Evolutionary conservation across 2,113 vertebrate genomes (phyloP).

Genomic region (Panurus biarmicus): DNA sequence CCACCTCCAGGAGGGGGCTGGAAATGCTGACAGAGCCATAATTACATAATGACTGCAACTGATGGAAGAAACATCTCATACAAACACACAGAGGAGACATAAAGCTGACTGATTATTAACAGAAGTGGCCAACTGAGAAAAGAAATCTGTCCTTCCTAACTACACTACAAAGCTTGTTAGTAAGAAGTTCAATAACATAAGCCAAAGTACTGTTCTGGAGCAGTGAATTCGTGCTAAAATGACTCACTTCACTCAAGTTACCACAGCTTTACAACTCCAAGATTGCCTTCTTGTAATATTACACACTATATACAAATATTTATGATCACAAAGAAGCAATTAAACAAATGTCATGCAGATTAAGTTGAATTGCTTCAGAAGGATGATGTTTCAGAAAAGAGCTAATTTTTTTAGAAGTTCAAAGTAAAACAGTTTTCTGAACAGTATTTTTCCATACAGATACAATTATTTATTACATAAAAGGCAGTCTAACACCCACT

Average conservation of each 20-base stretch:
- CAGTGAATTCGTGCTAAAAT: background rate
- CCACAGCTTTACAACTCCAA: background rate
- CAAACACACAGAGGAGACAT: background rate
- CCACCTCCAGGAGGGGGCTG: background rate
- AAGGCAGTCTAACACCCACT: background rate
- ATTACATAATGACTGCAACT: conserved; percentile 1
- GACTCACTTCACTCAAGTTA: background rate
- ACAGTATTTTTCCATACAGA: background rate
- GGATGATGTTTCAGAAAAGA: background rate
- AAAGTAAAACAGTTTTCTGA: background rate
- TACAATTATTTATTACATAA: background rate
- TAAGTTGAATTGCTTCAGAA: background rate
- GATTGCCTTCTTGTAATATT: background rate
- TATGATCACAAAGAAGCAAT: background rate
- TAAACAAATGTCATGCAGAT: no score
- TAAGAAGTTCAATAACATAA: background rate
- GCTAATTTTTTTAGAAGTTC: background rate
- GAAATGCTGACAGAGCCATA: conserved; percentile 43
- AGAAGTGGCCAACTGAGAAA: conserved; percentile 11
- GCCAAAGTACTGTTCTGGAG: background rate
- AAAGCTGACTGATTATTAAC: conserved; percentile 28
- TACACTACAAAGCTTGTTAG: background rate
- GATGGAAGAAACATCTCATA: conserved; percentile 35
- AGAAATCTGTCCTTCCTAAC: background rate
- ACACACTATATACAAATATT: background rate